Evolutionary conservation across 2,888 invertebrate genomes (phyloP), one percentile per base, ranked within the genome.

Genomic region (Cenopis cana): DNA sequence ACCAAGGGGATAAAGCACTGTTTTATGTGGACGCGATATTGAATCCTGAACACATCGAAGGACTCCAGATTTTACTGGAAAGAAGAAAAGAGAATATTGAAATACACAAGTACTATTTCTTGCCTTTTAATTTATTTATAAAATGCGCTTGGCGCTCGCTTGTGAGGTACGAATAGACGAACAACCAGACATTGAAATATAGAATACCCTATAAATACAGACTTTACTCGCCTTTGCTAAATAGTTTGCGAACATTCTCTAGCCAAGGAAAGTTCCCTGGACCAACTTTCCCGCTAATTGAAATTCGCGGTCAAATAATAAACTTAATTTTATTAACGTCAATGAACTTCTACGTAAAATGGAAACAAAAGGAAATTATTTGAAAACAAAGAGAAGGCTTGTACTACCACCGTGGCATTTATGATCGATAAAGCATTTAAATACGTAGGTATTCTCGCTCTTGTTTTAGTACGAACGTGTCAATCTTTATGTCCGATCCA

Each of bases 271-370:
- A 67, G n/a, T 36, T 67, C 50, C n/a, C 20, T n/a, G 14, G 65
- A 41, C 12, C 33, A 67, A 57, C 33, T 57, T 67, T 33, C 9
- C 50, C 36, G 18, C 49, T 67, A 57, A 67, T 67, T 67, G 57
- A 67, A 57, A 57, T 57, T 50, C 36, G 57, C 50, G 67, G 67
- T 67, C 67, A 67, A 57, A 67, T 67, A 67, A 57, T 67, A 36
- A 67, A 57, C 49, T 67, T 57, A 33, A 56, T 57, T 67, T 67
- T 56, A 50, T 20, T 57, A 57, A 17, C 24, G 38, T 14, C 41
- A n/a, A 17, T 29, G 49, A 57, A 49, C 56, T 49, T 56, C 24
- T 36, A n/a, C n/a, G n/a, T n/a, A 12, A 36, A 65, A 17, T 65
- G 29, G 55, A 46, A 46, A 24, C 14, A 46, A 12, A 18, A 24